These are phyloP conservation scores for Hydrolagus affinis DNA, from an alignment of 2,113 vertebrate genomes.

Conservation along the genomic window DNA sequence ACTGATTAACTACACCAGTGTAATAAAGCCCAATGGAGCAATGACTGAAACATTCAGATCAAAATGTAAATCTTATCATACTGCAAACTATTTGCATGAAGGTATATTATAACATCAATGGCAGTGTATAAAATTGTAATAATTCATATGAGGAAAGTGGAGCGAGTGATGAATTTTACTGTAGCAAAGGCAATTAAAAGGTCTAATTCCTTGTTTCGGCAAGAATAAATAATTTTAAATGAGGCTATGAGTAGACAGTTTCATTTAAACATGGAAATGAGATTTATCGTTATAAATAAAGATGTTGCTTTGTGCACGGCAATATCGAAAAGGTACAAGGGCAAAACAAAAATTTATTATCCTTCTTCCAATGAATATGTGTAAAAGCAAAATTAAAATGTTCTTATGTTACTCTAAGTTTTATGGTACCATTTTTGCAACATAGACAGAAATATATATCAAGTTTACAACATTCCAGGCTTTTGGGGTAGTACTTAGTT, in stretches of 20 bases:
- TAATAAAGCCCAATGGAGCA: slow-evolving; percentile 73
- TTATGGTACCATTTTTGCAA: slow-evolving; percentile 17
- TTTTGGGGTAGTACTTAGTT: not conserved
- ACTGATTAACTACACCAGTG: slow-evolving; percentile 64
- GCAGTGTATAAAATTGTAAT: slow-evolving; percentile 54
- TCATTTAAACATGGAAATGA: slow-evolving; percentile 31
- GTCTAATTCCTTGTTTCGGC: slow-evolving; percentile 59
- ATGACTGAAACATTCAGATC: slow-evolving; percentile 69
- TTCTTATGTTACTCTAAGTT: slow-evolving; percentile 18
- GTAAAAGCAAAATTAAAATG: slow-evolving; percentile 27
- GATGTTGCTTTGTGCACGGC: slow-evolving; percentile 1
- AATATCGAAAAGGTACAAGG: slow-evolving; percentile 19
- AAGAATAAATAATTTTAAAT: slow-evolving; percentile 60
- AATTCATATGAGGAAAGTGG: slow-evolving; percentile 56
- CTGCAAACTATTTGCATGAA: slow-evolving; percentile 47
- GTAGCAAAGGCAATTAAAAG: slow-evolving; percentile 52
- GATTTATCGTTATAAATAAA: slow-evolving; percentile 30
- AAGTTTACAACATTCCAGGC: slow-evolving; percentile 20
- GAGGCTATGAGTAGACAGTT: slow-evolving; percentile 38
- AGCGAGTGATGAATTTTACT: slow-evolving; percentile 37
- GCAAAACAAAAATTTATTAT: slow-evolving; percentile 27
- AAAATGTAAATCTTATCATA: slow-evolving; percentile 71
- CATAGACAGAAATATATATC: slow-evolving; percentile 23
- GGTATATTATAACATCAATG: slow-evolving; percentile 52
- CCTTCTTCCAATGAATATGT: slow-evolving; percentile 19